Percentiles rank a stretch among this genome's conserved stretches.
Evolutionary conservation across 2,888 invertebrate genomes (phyloP).

Genomic region (Hirtodrosophila histrioides): DNA sequence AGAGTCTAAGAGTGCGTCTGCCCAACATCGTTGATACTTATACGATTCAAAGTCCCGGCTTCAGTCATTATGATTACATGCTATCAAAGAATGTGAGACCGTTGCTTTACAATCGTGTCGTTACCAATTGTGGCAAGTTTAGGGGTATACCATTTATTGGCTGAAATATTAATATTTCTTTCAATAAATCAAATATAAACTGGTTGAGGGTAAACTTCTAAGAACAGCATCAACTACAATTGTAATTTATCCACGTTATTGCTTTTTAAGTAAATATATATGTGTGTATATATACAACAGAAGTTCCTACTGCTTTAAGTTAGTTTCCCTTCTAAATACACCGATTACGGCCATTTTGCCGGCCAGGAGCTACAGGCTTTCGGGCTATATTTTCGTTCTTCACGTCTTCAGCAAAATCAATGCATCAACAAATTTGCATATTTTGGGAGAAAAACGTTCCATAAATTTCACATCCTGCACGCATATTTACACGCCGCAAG

Average conservation of each 20-base stretch:
- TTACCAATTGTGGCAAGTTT: constrained; percentile 2
- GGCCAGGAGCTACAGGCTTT: background rate
- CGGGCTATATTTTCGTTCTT: background rate
- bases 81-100: constrained; percentile 39
- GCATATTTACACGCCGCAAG: constrained; percentile 57
- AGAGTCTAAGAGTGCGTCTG: constrained; percentile 75
- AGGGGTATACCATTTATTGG: too few relatives aligned
- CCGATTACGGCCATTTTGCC: background rate
- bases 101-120: constrained; percentile 23
- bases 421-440: constrained; percentile 58
- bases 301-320: too few relatives aligned
- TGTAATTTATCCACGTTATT: too few relatives aligned
- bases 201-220: background rate
- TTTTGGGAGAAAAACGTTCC: constrained; percentile 70
- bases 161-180: too few relatives aligned
- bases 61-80: constrained; percentile 50
- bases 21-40: constrained; percentile 40
- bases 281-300: too few relatives aligned
- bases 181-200: background rate
- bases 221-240: background rate
- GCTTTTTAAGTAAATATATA: too few relatives aligned
- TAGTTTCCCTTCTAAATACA: too few relatives aligned
- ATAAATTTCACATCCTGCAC: constrained; percentile 60
- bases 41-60: constrained; percentile 1
- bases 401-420: constrained; percentile 50